Evolutionary conservation across 2,113 vertebrate genomes (phyloP).

Genomic region (Leptocoma aspasia): DNA sequence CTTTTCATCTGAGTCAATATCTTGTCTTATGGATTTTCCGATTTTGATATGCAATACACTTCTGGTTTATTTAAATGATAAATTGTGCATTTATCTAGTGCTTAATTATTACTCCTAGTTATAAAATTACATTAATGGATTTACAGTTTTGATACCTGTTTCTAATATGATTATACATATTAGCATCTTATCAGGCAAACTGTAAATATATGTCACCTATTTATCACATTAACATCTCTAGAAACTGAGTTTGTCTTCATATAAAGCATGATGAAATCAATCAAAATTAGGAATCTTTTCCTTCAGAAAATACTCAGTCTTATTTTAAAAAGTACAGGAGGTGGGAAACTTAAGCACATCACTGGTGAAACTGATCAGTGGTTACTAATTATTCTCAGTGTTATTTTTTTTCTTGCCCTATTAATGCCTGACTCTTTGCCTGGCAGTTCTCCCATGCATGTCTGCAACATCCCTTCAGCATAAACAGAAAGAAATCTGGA

Average conservation of each 20-base stretch:
- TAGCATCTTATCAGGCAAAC: background rate
- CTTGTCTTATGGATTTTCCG: background rate
- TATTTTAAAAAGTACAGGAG: background rate
- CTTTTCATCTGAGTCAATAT: background rate
- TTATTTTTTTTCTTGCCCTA: background rate
- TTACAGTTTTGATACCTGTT: background rate
- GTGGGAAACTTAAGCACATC: background rate
- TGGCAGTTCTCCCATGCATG: background rate
- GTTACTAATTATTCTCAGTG: background rate
- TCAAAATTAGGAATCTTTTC: background rate
- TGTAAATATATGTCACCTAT: background rate
- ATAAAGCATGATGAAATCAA: background rate
- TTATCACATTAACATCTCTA: background rate
- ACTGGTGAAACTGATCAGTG: background rate
- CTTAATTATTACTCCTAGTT: background rate
- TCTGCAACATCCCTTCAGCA: background rate
- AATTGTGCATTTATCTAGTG: background rate
- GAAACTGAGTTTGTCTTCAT: background rate
- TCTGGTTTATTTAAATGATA: slow-evolving; percentile 2
- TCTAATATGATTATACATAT: background rate
- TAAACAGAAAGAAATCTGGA: background rate
- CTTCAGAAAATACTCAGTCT: background rate
- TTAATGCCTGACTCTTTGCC: background rate
- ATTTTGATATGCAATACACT: background rate
- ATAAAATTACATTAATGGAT: background rate